Percentiles rank a stretch among this genome's conserved stretches.
phyloP scores from a whole-genome alignment of 2,113 vertebrate species.

The Rhynchopsitta pachyrhyncha region DNA sequence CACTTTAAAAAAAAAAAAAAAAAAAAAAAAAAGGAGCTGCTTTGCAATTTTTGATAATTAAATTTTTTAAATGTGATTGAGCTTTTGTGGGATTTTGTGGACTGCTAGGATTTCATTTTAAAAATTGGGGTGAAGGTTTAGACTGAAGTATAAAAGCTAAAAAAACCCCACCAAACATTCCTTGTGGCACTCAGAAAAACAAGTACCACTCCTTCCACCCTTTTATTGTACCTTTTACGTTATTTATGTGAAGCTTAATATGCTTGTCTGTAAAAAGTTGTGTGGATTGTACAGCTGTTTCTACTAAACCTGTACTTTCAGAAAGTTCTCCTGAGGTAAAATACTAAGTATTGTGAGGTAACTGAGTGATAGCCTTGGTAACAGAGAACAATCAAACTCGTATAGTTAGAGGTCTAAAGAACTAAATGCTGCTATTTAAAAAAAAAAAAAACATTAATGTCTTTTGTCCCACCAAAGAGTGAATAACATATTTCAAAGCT shows the following conservation, averaged over 20 bases:
- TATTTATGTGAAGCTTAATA: not conserved
- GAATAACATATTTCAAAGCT: not conserved
- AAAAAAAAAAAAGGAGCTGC: not conserved
- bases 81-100: not conserved
- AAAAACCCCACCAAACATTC: not conserved
- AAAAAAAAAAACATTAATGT: not conserved
- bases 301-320: not conserved
- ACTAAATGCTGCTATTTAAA: not conserved
- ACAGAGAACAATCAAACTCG: not conserved
- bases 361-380: not conserved
- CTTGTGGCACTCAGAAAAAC: not conserved
- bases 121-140: not conserved
- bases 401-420: not conserved
- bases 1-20: not conserved
- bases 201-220: not conserved
- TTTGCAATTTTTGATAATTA: not conserved
- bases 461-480: not conserved
- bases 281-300: not conserved
- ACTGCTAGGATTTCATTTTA: not conserved
- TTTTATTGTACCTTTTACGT: not conserved
- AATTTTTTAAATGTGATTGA: not conserved
- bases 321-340: not conserved
- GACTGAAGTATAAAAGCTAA: not conserved
- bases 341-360: not conserved
- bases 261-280: not conserved